Evolutionary conservation across 2,797 vertebrate genomes (phyloP).

Genomic region (Emydoidea blandingii): DNA sequence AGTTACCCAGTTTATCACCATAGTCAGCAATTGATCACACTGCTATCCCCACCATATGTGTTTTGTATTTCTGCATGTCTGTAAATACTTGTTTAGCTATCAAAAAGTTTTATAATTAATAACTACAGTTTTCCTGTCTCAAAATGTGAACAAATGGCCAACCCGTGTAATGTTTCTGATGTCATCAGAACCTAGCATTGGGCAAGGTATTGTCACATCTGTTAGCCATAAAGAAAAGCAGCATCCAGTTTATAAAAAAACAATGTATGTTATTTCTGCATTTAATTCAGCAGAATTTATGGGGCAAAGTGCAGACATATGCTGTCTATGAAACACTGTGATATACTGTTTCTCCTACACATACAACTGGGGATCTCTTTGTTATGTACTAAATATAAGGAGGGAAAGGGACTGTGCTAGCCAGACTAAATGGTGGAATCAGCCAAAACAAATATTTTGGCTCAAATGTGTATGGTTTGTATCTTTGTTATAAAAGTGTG

Average conservation of each 20-base stretch:
- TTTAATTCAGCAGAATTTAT: slow-evolving; percentile 41
- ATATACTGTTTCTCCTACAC: not conserved
- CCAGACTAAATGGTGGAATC: slow-evolving; percentile 35
- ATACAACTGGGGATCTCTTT: not conserved
- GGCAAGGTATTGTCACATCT: slow-evolving; percentile 35
- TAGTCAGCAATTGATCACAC: slow-evolving; percentile 49
- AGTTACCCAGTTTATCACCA: slow-evolving; percentile 2
- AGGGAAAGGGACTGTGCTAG: slow-evolving; percentile 11
- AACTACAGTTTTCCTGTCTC: slow-evolving; percentile 45
- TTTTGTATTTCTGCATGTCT: slow-evolving; percentile 49
- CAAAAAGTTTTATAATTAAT: slow-evolving; percentile 45
- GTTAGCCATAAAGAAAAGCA: slow-evolving; percentile 31
- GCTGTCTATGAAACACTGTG: slow-evolving; percentile 9
- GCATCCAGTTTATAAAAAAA: slow-evolving; percentile 33
- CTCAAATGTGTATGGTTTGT: slow-evolving; percentile 8
- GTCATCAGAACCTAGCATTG: slow-evolving; percentile 6
- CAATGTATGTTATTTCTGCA: slow-evolving; percentile 33
- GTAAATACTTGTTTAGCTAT: slow-evolving; percentile 45
- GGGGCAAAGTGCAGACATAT: not conserved
- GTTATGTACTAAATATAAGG: not conserved
- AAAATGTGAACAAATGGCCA: slow-evolving; percentile 45
- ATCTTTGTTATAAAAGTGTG: slow-evolving; percentile 29
- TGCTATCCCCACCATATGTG: slow-evolving; percentile 22
- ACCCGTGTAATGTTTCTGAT: not conserved
- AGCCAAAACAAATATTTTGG: slow-evolving; percentile 40